Evolutionary conservation across 2,113 vertebrate genomes (phyloP), one percentile per base, ranked within the genome.

Genomic region (Triplophysa dalaica): DNA sequence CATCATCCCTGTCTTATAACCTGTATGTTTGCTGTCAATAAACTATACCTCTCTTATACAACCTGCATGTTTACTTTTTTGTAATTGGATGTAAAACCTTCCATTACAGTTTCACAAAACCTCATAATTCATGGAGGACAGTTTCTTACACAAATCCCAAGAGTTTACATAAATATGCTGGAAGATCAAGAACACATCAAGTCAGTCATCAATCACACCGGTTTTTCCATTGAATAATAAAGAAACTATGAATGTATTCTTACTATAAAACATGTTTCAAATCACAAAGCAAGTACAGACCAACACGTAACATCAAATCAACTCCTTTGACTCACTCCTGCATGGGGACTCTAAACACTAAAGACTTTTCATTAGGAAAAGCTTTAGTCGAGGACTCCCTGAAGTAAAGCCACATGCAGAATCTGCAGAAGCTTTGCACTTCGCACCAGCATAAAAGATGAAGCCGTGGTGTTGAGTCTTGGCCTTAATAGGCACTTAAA

Each of bases 381-480:
- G 4, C 79, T 75, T 83, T 80, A 83, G 72, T 81, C 41, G 54
- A 79, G 75, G 75, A 68, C 52, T 68, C 65, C 54, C 1, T n/a
- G 17, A 50, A 58, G 14, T 33, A 8, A 38, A 38, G 67, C 43
- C 24, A 63, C 19, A 19, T 24, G 41, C 3, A 13, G 22, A 62
- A 2, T 43, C 64, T 52, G 70, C 75, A 81, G 48, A 83, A 81
- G 67, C 38, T 29, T 60, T 63, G 38, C 58, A 22, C 60, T 45
- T 43, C 21, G 22, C 26, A 66, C 63, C 60, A 56, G 38, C 79
- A 80, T 45, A 43, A 80, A 67, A 80, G 74, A 61, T 19, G 16
- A 13, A 24, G 54, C 33, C 82, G 82, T 65, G 22, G 72, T 19
- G 67, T 70, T 24, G 74, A 67, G 68, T 65, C 13, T 64, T 62